Conservation (phyloP, 1,140 invertebrate genomes). For the Hyphantria cunea region DNA sequence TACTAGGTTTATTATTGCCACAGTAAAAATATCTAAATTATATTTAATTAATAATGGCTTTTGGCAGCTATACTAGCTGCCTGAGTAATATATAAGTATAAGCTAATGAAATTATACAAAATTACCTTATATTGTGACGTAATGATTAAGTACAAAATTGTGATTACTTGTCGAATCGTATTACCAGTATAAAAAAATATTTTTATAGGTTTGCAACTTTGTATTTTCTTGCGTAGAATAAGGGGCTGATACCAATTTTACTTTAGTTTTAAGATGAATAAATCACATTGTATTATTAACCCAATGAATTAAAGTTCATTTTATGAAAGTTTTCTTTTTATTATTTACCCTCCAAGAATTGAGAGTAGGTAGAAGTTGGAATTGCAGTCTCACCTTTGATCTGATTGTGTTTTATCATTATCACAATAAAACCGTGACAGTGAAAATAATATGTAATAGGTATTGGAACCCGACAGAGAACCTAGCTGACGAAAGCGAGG, state of each 20-base stretch:
- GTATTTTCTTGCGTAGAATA: constrained; percentile 40
- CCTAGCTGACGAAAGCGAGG: too few relatives aligned
- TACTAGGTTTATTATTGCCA: constrained; percentile 5
- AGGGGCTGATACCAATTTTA: constrained; percentile 69
- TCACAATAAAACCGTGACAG: too few relatives aligned
- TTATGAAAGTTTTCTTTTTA: constrained; percentile 18
- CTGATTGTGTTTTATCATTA: too few relatives aligned
- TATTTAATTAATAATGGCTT: constrained; percentile 1
- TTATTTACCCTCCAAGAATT: too few relatives aligned
- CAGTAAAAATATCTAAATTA: constrained; percentile 17
- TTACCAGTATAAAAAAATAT: constrained; percentile 62
- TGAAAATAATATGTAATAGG: too few relatives aligned
- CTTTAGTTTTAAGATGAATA: constrained; percentile 54
- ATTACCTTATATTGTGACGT: constrained; percentile 23
- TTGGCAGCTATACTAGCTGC: constrained; percentile 21
- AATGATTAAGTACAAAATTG: constrained; percentile 63
- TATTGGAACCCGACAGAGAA: too few relatives aligned
- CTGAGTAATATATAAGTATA: constrained; percentile 8
- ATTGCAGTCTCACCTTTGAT: too few relatives aligned
- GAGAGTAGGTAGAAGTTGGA: too few relatives aligned
- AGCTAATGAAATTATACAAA: constrained; percentile 32
- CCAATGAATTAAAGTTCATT: constrained; percentile 45
- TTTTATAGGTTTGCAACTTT: constrained; percentile 51
- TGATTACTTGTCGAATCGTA: constrained; percentile 45
- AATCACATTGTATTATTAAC: constrained; percentile 68